Conservation (phyloP, 2,888 invertebrate genomes). For the Bedellia somnulentella region DNA sequence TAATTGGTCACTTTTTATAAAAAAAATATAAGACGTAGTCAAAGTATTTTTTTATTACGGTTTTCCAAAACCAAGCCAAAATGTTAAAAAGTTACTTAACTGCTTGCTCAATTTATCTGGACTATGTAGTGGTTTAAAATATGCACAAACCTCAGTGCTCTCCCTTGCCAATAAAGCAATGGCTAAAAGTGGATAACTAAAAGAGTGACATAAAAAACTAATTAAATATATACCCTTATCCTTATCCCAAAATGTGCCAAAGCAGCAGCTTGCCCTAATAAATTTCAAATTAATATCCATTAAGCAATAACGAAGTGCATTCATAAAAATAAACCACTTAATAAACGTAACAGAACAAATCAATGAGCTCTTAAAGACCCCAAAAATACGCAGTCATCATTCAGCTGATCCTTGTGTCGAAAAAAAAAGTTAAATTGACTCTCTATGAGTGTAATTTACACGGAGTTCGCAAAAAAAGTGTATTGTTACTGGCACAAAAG, state of each 20-base stretch:
- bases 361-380: conserved; percentile 35
- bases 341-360: conserved; percentile 32
- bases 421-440: conserved; percentile 25
- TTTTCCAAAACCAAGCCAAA: too few species aligned
- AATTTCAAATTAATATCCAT: conserved; percentile 24
- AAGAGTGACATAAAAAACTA: too few species aligned
- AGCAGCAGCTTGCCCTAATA: conserved; percentile 10
- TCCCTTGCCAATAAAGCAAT: too few species aligned
- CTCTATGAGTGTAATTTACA: conserved; percentile 37
- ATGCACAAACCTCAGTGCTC: too few species aligned
- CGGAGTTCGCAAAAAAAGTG: conserved; percentile 38
- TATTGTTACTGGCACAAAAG: conserved; percentile 48
- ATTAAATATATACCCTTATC: too few species aligned
- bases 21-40: too few species aligned
- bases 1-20: too few species aligned
- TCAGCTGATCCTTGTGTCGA: conserved; percentile 19
- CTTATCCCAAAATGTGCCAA: neutral
- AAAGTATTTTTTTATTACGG: too few species aligned
- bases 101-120: too few species aligned
- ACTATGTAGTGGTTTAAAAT: too few species aligned
- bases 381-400: conserved; percentile 34
- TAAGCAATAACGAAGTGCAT: conserved; percentile 21
- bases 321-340: conserved; percentile 41
- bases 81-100: too few species aligned
- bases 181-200: too few species aligned